phyloP scores from a whole-genome alignment of 1,140 invertebrate species.

The Pseudoatta argentina region DNA sequence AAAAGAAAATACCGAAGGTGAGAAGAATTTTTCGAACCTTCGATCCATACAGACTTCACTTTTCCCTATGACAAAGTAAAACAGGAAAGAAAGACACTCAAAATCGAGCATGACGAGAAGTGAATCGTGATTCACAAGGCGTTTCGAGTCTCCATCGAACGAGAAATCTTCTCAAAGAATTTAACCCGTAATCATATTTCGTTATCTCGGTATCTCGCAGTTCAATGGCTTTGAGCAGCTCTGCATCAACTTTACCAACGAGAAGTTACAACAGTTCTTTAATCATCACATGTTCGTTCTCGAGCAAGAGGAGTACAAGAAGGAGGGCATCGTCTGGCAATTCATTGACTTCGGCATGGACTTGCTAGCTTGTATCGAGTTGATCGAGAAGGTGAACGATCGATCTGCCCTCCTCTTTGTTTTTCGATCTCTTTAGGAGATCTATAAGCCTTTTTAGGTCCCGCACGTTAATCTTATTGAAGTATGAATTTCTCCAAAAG shows the following conservation, averaged over 20 bases:
- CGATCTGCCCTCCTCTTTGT: conserved; percentile 12
- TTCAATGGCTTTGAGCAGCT: conserved; percentile 99
- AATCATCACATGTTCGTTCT: conserved; percentile 99
- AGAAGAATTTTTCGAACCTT: conserved; percentile 18
- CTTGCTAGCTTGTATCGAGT: conserved; percentile 97
- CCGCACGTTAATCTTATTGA: conserved; percentile 46
- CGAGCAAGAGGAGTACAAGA: conserved; percentile 98
- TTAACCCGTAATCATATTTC: conserved; percentile 23
- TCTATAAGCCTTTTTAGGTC: conserved; percentile 7
- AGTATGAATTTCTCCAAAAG: conserved; percentile 23
- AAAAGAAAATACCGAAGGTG: conserved; percentile 5
- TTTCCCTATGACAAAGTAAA: conserved; percentile 19
- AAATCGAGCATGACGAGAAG: conserved; percentile 30
- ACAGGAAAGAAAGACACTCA: conserved; percentile 18
- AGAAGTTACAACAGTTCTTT: conserved; percentile 99
- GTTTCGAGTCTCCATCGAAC: neutral
- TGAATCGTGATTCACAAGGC: conserved; percentile 23
- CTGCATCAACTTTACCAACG: conserved; percentile 99
- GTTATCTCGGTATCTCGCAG: conserved; percentile 85
- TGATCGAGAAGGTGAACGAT: conserved; percentile 96
- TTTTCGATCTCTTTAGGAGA: conserved; percentile 36
- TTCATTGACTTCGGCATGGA: conserved; percentile 99
- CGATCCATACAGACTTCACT: conserved; percentile 14
- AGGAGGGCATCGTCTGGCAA: conserved; percentile 96
- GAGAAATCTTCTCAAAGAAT: neutral